phyloP scores from a whole-genome alignment of 2,797 vertebrate genomes.

The Neosilurus mollespiculum region DNA sequence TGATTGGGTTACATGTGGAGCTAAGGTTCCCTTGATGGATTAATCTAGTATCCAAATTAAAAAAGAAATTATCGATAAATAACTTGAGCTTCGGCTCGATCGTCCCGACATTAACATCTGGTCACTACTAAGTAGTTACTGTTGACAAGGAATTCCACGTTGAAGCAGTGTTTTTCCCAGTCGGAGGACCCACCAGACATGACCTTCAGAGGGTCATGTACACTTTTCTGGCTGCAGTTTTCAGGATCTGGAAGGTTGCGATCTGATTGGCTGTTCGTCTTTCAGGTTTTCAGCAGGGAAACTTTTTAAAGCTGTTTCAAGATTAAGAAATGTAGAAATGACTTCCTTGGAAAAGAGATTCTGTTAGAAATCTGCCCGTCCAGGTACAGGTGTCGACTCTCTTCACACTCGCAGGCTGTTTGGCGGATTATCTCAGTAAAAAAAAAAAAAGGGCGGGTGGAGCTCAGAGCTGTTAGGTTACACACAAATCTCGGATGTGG shows the following conservation, averaged over 20 bases:
- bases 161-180: not conserved
- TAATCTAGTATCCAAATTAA: too few species aligned
- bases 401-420: not conserved
- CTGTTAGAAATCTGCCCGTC: not conserved
- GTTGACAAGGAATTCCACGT: not conserved
- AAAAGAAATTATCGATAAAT: too few species aligned
- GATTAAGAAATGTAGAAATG: too few species aligned
- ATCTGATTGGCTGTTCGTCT: not conserved
- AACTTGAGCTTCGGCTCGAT: too few species aligned
- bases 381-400: not conserved
- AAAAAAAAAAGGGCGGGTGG: not conserved
- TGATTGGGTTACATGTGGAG: too few species aligned
- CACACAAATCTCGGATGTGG: constrained; percentile 34
- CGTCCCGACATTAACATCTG: too few species aligned
- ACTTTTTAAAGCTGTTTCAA: not conserved
- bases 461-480: constrained; percentile 32
- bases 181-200: not conserved
- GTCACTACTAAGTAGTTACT: too few species aligned
- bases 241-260: not conserved
- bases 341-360: not conserved
- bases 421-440: not conserved
- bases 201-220: not conserved
- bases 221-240: not conserved
- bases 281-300: not conserved
- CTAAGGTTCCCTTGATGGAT: too few species aligned